phyloP scores from a whole-genome alignment of 2,888 invertebrate genomes.

The Spialia ferax region DNA sequence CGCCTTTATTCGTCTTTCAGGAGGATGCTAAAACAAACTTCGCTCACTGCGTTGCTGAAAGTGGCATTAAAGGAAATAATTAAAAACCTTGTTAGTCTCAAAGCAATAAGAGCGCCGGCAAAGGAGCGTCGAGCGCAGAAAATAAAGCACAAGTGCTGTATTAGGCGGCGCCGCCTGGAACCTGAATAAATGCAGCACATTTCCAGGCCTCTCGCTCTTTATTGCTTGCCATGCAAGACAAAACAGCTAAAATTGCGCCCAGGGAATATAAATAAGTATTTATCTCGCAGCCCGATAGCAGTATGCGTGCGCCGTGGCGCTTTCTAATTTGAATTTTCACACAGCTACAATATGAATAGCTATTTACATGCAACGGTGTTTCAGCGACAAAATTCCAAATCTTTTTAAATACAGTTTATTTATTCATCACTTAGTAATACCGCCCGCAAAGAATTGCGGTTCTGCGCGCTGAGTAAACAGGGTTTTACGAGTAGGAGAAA shows the following conservation, averaged over 20 bases:
- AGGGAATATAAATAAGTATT: conserved; percentile 78
- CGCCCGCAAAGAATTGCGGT: conserved; percentile 62
- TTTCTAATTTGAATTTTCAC: conserved; percentile 61
- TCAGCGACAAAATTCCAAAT: conserved; percentile 54
- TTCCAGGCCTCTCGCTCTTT: conserved; percentile 79
- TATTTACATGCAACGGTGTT: conserved; percentile 39
- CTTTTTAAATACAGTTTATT: conserved; percentile 64
- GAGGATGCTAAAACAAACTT: conserved; percentile 42
- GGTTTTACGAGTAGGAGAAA: conserved; percentile 62
- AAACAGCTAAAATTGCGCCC: conserved; percentile 73
- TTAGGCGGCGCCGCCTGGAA: conserved; percentile 59
- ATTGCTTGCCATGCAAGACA: conserved; percentile 77
- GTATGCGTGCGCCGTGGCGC: conserved; percentile 48
- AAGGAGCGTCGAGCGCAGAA: conserved; percentile 73
- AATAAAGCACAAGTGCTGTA: conserved; percentile 69
- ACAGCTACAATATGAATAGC: conserved; percentile 47
- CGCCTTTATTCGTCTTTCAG: conserved; percentile 37
- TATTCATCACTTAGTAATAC: conserved; percentile 66
- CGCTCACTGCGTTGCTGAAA: conserved; percentile 64
- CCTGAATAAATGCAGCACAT: conserved; percentile 81
- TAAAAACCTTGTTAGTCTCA: conserved; percentile 83
- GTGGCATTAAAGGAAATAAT: conserved; percentile 84
- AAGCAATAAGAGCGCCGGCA: conserved; percentile 76
- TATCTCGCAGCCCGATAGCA: conserved; percentile 60
- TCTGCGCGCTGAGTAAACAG: conserved; percentile 59